Conservation (phyloP, 1,140 invertebrate species). For the Tribolium madens region DNA sequence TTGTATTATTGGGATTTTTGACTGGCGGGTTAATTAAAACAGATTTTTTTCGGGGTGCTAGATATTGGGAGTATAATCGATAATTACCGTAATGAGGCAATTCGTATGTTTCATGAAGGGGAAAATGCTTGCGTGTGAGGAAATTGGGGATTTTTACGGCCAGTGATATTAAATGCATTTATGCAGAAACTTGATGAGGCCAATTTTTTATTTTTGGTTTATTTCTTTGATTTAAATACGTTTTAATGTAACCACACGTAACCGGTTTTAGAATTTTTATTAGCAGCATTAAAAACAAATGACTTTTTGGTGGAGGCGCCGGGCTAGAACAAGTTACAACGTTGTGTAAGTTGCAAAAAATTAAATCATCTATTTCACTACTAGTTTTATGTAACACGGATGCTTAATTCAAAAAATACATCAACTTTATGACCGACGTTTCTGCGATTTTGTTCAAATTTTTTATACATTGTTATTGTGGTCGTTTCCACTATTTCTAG, state of each 20-base stretch:
- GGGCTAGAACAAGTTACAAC: neutral
- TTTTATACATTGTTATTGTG: too few relatives aligned
- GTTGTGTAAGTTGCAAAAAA: neutral
- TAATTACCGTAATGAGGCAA: conserved; percentile 3
- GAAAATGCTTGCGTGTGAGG: neutral
- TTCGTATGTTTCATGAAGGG: conserved; percentile 1
- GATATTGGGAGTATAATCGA: conserved; percentile 14
- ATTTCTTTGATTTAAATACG: too few relatives aligned
- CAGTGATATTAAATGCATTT: conserved; percentile 4
- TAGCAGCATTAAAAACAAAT: neutral
- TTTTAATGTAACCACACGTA: too few relatives aligned
- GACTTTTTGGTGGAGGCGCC: neutral
- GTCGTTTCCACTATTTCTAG: too few relatives aligned
- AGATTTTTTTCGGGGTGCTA: neutral
- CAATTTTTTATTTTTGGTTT: too few relatives aligned
- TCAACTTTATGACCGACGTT: too few relatives aligned
- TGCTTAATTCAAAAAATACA: too few relatives aligned
- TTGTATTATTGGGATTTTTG: conserved; percentile 5
- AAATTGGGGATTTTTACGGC: conserved; percentile 6
- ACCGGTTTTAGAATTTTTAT: too few relatives aligned
- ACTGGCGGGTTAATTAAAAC: neutral
- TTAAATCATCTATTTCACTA: too few relatives aligned
- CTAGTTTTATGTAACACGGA: too few relatives aligned
- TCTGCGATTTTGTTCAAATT: too few relatives aligned
- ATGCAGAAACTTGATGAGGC: neutral